These are phyloP conservation scores for Poeciliopsis turrubarensis DNA, from an alignment of 2,113 vertebrate genomes.

Conservation along the genomic window DNA sequence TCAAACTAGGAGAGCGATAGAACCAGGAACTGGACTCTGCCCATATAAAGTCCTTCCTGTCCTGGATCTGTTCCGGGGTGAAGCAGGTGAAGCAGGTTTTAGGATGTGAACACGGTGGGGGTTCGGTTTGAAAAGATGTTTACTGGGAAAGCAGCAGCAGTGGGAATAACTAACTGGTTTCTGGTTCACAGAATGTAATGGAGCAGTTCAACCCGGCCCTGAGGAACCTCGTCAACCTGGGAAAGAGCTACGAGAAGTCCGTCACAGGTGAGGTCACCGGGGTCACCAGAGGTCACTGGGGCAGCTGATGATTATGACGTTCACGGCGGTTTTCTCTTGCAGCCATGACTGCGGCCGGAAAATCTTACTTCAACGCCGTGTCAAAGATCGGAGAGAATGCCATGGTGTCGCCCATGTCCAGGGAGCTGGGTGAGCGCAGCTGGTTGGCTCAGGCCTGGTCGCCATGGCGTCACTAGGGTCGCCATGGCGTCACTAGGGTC, in stretches of 20 bases:
- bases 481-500: too few species aligned
- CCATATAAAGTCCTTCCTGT: conserved; percentile 70
- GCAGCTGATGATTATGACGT: neutral
- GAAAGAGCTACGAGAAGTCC: conserved; percentile 96
- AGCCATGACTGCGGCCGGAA: conserved; percentile 93
- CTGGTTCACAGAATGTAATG: conserved; percentile 91
- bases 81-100: too few species aligned
- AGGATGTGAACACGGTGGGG: too few species aligned
- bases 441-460: neutral
- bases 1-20: conserved; percentile 33
- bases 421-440: conserved; percentile 89
- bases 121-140: neutral
- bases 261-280: conserved; percentile 87
- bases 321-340: conserved; percentile 16
- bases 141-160: neutral
- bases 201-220: conserved; percentile 96
- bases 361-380: conserved; percentile 92
- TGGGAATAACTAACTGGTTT: neutral
- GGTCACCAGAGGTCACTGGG: too few species aligned
- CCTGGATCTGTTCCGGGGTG: conserved; percentile 70
- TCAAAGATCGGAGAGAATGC: conserved; percentile 93
- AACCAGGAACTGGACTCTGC: conserved; percentile 67
- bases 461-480: neutral
- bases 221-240: conserved; percentile 94
- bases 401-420: conserved; percentile 90